Conservation (phyloP, 2,888 invertebrate genomes). For the Drosophila ezoana region DNA sequence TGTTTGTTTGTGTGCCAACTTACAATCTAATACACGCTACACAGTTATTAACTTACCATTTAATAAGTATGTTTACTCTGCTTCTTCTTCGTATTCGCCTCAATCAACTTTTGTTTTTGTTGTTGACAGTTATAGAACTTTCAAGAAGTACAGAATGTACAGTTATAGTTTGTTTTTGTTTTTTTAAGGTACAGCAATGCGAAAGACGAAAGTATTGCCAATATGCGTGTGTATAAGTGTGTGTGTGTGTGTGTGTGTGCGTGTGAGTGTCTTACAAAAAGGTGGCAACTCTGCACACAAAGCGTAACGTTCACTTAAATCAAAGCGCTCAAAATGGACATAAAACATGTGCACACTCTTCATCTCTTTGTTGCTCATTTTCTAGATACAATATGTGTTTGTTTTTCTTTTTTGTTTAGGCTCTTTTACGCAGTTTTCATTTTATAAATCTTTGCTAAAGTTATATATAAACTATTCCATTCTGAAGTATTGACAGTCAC, state of each 20-base stretch:
- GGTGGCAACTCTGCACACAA: slow-evolving; percentile 73
- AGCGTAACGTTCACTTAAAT: slow-evolving; percentile 75
- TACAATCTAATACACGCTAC: slow-evolving; percentile 73
- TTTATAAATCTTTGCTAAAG: slow-evolving; percentile 74
- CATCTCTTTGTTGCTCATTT: slow-evolving; percentile 29
- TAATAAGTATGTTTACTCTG: slow-evolving; percentile 61
- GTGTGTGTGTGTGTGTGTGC: slow-evolving; percentile 12
- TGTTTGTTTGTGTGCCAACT: slow-evolving; percentile 55
- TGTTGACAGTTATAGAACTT: slow-evolving; percentile 60
- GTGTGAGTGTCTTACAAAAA: slow-evolving; percentile 61
- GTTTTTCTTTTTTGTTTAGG: slow-evolving; percentile 22
- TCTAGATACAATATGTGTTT: slow-evolving; percentile 48
- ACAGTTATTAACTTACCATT: slow-evolving; percentile 76
- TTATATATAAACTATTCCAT: slow-evolving; percentile 78
- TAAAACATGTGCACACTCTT: slow-evolving; percentile 61
- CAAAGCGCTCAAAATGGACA: slow-evolving; percentile 68
- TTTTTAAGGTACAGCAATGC: slow-evolving; percentile 77
- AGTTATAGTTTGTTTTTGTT: slow-evolving; percentile 54
- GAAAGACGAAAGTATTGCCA: slow-evolving; percentile 73
- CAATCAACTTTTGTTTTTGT: slow-evolving; percentile 25
- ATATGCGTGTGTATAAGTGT: slow-evolving; percentile 49
- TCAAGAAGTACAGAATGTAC: slow-evolving; percentile 77
- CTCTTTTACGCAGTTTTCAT: slow-evolving; percentile 37
- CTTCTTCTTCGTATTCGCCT: slow-evolving; percentile 28
- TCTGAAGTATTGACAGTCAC: slow-evolving; percentile 84